These are phyloP conservation scores for Xiphophorus hellerii DNA, from an alignment of 2,113 vertebrate species.

Conservation along the genomic window DNA sequence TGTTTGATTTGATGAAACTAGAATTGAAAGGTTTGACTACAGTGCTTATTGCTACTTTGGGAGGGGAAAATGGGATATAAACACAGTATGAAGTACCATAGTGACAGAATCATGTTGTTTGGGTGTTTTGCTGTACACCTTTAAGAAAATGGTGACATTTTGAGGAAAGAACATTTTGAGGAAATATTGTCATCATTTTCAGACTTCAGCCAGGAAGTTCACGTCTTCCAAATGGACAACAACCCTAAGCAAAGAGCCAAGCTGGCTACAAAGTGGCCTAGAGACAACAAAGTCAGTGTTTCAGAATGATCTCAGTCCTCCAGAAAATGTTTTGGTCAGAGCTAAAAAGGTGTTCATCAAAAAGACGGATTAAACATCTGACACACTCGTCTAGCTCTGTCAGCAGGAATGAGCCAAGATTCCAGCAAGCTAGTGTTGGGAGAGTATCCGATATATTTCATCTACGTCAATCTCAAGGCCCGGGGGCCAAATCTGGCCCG, in stretches of 20 bases:
- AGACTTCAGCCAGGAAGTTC: background rate
- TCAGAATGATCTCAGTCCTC: background rate
- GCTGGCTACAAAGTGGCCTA: background rate
- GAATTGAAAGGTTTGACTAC: background rate
- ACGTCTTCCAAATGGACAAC: background rate
- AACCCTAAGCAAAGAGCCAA: background rate
- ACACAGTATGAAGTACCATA: no score
- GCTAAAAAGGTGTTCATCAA: background rate
- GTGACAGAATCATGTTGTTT: background rate
- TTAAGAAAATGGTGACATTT: background rate
- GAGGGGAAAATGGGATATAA: background rate
- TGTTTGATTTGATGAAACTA: background rate
- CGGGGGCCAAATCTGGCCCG: no score
- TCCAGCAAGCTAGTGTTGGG: background rate
- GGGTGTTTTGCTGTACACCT: no score
- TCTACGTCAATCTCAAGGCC: no score
- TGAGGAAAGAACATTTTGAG: background rate
- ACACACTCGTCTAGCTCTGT: background rate
- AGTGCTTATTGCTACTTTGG: background rate
- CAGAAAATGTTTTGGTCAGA: background rate
- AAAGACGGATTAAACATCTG: background rate
- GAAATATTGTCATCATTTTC: background rate
- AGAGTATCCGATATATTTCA: no score
- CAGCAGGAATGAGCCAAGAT: background rate
- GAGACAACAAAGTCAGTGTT: background rate